Conservation (phyloP, 2,797 vertebrate genomes). For the Aselliscus stoliczkanus region DNA sequence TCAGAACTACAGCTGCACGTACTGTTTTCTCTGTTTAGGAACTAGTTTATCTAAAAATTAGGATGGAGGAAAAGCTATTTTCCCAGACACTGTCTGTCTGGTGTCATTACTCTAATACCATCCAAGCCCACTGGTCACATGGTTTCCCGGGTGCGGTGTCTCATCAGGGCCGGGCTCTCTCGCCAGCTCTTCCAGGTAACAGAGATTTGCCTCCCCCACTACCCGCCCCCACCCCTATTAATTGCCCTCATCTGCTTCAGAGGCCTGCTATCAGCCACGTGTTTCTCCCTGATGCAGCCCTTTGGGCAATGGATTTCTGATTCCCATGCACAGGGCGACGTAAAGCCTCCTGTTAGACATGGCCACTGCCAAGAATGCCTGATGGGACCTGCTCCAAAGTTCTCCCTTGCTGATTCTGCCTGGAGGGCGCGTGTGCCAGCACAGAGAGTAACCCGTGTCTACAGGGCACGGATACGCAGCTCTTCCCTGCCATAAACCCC, state of each 20-base stretch:
- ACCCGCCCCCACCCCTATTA: slow-evolving; percentile 69
- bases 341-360: slow-evolving; percentile 68
- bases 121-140: background rate
- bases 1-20: background rate
- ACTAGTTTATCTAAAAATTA: slow-evolving; percentile 44
- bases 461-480: slow-evolving; percentile 67
- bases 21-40: slow-evolving; percentile 28
- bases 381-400: slow-evolving; percentile 72
- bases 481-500: slow-evolving; percentile 69
- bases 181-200: slow-evolving; percentile 52
- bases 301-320: slow-evolving; percentile 67
- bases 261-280: slow-evolving; percentile 59
- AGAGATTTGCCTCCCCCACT: slow-evolving; percentile 49
- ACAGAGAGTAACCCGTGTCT: slow-evolving; percentile 70
- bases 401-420: slow-evolving; percentile 75
- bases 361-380: slow-evolving; percentile 72
- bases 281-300: slow-evolving; percentile 61
- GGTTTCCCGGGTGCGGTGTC: slow-evolving; percentile 20
- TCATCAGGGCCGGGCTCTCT: background rate
- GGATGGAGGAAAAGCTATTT: slow-evolving; percentile 58
- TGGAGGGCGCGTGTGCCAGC: slow-evolving; percentile 67
- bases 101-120: slow-evolving; percentile 7
- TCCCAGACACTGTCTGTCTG: slow-evolving; percentile 57
- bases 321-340: slow-evolving; percentile 65
- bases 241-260: slow-evolving; percentile 68